A percentile compares a stretch with the other conserved stretches of the same genome.
phyloP scores from a whole-genome alignment of 2,888 invertebrate genomes.

The Trissolcus japonicus region DNA sequence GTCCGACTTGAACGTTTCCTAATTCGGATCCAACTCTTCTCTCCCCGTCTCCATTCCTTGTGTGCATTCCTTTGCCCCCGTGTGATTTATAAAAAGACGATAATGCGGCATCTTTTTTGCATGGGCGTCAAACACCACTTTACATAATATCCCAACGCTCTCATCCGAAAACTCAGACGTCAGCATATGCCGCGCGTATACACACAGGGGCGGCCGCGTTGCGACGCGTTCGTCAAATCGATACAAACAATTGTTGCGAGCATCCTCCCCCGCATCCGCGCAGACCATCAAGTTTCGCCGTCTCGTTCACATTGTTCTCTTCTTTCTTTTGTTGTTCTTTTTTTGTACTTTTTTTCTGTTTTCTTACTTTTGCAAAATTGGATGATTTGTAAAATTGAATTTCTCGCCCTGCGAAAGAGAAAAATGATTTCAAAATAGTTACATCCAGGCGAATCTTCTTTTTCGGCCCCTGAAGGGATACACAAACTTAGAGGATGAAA shows the following conservation, averaged over 20 bases:
- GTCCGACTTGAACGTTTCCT: constrained; percentile 41
- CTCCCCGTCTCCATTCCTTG: neutral
- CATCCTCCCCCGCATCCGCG: constrained; percentile 4
- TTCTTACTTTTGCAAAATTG: too few species aligned
- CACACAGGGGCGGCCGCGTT: constrained; percentile 34
- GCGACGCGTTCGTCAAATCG: constrained; percentile 34
- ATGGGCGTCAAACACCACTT: constrained; percentile 24
- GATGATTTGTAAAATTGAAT: too few species aligned
- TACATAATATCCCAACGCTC: constrained; percentile 42
- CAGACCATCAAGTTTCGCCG: too few species aligned
- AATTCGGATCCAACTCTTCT: constrained; percentile 31
- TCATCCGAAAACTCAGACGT: constrained; percentile 46
- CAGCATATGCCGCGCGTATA: constrained; percentile 53
- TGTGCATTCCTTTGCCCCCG: neutral
- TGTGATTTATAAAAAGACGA: constrained; percentile 9
- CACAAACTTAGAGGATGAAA: neutral
- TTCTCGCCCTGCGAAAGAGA: too few species aligned
- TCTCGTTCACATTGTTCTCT: too few species aligned
- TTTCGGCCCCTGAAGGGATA: too few species aligned
- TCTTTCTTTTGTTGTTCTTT: too few species aligned
- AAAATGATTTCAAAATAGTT: too few species aligned
- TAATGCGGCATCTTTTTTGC: constrained; percentile 21
- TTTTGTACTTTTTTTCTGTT: too few species aligned
- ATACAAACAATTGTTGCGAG: constrained; percentile 40
- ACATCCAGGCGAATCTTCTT: too few species aligned